These are phyloP conservation scores for Carpatolechia fugitivella DNA, from an alignment of 2,888 invertebrate species.

Conservation along the genomic window DNA sequence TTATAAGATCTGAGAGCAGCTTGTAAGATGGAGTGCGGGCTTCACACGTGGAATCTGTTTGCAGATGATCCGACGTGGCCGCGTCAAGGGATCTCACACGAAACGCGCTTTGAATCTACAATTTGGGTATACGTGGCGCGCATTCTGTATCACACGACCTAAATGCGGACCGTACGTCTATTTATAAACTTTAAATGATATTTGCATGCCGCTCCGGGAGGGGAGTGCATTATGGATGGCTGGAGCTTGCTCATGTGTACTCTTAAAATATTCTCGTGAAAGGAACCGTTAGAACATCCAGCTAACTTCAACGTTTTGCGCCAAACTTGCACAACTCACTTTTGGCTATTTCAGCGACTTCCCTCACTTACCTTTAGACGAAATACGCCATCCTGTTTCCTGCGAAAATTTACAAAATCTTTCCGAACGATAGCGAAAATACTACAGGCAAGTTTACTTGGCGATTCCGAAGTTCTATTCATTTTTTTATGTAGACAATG, in stretches of 20 bases:
- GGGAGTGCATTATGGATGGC: slow-evolving; percentile 32
- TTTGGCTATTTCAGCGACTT: slow-evolving; percentile 11
- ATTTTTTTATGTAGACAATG: slow-evolving; percentile 13
- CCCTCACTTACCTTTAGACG: slow-evolving; percentile 8
- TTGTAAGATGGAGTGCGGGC: slow-evolving; percentile 17
- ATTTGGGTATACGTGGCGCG: slow-evolving; percentile 27
- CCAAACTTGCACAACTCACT: neutral
- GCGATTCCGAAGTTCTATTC: slow-evolving; percentile 1
- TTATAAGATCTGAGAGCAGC: neutral
- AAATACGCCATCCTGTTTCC: slow-evolving; percentile 7
- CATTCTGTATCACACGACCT: slow-evolving; percentile 29
- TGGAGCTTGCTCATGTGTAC: slow-evolving; percentile 29
- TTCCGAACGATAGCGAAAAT: slow-evolving; percentile 2
- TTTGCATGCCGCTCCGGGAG: slow-evolving; percentile 29
- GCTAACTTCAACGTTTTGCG: slow-evolving; percentile 10
- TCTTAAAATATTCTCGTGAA: slow-evolving; percentile 25
- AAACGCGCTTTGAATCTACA: slow-evolving; percentile 32
- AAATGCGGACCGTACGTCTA: slow-evolving; percentile 24
- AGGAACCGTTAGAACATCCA: slow-evolving; percentile 8
- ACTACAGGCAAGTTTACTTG: slow-evolving; percentile 6
- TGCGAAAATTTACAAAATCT: slow-evolving; percentile 6
- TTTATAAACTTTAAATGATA: slow-evolving; percentile 46
- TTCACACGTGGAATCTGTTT: slow-evolving; percentile 41
- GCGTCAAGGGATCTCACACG: slow-evolving; percentile 24
- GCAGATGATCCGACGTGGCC: slow-evolving; percentile 30